phyloP scores from a whole-genome alignment of 1,140 invertebrate species.

The Pachypeltis micranthus region DNA sequence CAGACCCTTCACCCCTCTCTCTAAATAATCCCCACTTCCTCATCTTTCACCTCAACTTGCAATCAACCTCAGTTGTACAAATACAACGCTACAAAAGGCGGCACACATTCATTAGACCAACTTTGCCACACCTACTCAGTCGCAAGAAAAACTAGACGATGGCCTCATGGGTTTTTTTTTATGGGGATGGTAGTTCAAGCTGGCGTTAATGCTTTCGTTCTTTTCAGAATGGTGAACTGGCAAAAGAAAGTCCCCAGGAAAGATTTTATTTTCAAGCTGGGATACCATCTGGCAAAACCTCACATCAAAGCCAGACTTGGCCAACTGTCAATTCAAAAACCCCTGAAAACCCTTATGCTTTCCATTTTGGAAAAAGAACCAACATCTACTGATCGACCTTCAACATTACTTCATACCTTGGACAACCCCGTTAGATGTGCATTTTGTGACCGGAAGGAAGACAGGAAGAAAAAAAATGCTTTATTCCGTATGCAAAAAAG shows the following conservation, averaged over 20 bases:
- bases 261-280: slow-evolving; percentile 6
- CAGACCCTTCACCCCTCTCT: too few relatives aligned
- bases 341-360: slow-evolving; percentile 3
- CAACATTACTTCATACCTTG: background rate
- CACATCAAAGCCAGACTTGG: slow-evolving; percentile 5
- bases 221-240: slow-evolving; percentile 22
- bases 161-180: slow-evolving; percentile 27
- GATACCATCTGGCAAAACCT: slow-evolving; percentile 6
- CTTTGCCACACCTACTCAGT: slow-evolving; percentile 25
- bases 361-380: slow-evolving; percentile 1
- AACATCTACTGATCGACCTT: slow-evolving; percentile 3
- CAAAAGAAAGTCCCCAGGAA: slow-evolving; percentile 13
- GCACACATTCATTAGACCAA: slow-evolving; percentile 30
- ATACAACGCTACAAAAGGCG: slow-evolving; percentile 31
- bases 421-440: slow-evolving; percentile 12
- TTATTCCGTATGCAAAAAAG: slow-evolving; percentile 5
- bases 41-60: too few relatives aligned
- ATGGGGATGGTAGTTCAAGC: slow-evolving; percentile 24
- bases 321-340: slow-evolving; percentile 1
- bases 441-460: slow-evolving; percentile 7
- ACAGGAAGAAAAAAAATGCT: slow-evolving; percentile 17
- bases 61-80: too few relatives aligned
- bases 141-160: slow-evolving; percentile 28
- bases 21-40: too few relatives aligned
- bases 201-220: slow-evolving; percentile 21